Percentiles rank a stretch among this genome's conserved stretches.
phyloP scores from a whole-genome alignment of 2,797 vertebrate genomes.

The Morus bassanus region DNA sequence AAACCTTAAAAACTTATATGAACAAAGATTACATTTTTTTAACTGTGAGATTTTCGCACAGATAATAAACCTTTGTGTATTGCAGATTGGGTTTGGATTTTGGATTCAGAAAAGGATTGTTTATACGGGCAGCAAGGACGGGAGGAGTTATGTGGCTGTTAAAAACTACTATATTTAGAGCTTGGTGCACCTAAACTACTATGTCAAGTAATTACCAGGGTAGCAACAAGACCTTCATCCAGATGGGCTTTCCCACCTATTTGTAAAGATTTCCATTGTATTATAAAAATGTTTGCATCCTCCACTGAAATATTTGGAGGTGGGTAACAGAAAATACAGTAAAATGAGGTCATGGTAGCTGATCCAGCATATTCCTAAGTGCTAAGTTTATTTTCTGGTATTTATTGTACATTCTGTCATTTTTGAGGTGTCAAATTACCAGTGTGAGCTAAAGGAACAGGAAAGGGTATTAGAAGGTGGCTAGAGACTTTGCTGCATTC shows the following conservation, averaged over 20 bases:
- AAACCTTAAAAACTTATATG: background rate
- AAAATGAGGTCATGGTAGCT: background rate
- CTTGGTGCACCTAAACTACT: background rate
- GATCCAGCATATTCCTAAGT: background rate
- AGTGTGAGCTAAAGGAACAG: background rate
- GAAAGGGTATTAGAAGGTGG: background rate
- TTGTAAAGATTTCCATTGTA: background rate
- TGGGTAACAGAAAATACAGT: background rate
- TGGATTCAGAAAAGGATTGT: background rate
- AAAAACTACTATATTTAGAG: background rate
- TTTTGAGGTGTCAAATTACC: background rate
- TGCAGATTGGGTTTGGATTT: background rate
- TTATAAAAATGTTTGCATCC: background rate
- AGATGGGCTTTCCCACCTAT: background rate
- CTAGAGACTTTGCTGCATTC: background rate
- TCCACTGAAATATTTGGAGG: background rate
- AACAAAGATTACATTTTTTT: background rate
- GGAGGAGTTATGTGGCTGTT: background rate
- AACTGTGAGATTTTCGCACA: background rate
- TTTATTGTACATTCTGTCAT: background rate
- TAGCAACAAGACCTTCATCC: background rate
- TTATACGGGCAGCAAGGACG: background rate
- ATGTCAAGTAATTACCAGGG: background rate
- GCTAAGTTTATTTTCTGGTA: background rate
- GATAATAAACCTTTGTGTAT: background rate